A percentile compares a stretch with the other conserved stretches of the same genome.
Evolutionary conservation across 2,888 invertebrate genomes (phyloP).

Genomic region (Melieria omissa): DNA sequence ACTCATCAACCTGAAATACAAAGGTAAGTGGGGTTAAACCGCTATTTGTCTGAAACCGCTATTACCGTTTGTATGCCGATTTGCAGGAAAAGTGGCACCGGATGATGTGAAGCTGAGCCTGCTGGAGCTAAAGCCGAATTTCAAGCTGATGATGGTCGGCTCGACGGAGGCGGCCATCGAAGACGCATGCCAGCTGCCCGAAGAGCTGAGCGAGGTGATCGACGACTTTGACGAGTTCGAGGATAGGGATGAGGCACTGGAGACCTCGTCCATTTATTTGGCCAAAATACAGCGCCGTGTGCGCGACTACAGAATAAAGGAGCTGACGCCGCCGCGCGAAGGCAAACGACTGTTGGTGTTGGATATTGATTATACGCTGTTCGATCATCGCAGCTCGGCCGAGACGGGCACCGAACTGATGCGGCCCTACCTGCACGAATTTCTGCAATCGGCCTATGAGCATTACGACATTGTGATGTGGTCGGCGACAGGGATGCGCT

Average conservation of each 20-base stretch:
- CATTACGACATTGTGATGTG: constrained; percentile 97
- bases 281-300: constrained; percentile 86
- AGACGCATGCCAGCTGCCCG: constrained; percentile 79
- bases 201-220: constrained; percentile 84
- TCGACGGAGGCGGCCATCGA: constrained; percentile 92
- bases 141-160: constrained; percentile 97
- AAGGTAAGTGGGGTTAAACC: constrained; percentile 73
- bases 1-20: constrained; percentile 89
- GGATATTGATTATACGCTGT: constrained; percentile 96
- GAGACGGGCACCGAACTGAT: constrained; percentile 89
- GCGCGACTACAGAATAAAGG: constrained; percentile 82
- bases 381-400: constrained; percentile 94
- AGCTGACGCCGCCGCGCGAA: constrained; percentile 83
- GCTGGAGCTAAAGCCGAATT: constrained; percentile 84
- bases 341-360: constrained; percentile 91
- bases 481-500: constrained; percentile 98
- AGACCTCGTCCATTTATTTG: constrained; percentile 73
- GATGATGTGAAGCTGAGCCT: constrained; percentile 81
- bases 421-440: constrained; percentile 95
- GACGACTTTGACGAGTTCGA: constrained; percentile 89
- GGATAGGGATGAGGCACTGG: constrained; percentile 72
- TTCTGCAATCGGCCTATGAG: constrained; percentile 85
- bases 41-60: neutral
- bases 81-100: constrained; percentile 82
- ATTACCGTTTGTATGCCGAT: constrained; percentile 9